Evolutionary conservation across 2,113 vertebrate species (phyloP).

Genomic region (Euleptes europaea): DNA sequence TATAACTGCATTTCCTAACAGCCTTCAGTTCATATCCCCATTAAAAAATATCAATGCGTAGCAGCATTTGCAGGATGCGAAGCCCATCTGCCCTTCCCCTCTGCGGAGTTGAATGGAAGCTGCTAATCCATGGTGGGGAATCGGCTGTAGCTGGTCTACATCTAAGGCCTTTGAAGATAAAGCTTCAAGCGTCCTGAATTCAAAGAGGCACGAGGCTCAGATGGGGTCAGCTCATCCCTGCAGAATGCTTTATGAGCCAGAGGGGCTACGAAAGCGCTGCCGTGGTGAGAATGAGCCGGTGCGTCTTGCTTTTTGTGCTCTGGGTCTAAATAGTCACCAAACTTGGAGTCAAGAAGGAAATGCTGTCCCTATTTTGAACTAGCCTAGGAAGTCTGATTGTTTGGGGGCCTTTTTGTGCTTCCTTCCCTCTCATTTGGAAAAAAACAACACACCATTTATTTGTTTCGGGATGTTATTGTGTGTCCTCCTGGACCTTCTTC

Average conservation of each 20-base stretch:
- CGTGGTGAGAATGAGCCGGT: not conserved
- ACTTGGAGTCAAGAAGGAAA: not conserved
- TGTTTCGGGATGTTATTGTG: not conserved
- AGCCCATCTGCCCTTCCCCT: constrained; percentile 10
- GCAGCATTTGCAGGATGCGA: not conserved
- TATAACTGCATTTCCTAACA: constrained; percentile 31
- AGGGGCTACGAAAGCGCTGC: not conserved
- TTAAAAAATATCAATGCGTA: constrained; percentile 40
- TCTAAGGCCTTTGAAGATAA: constrained; percentile 20
- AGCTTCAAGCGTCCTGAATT: not conserved
- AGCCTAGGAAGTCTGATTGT: not conserved
- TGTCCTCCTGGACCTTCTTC: not conserved
- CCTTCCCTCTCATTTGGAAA: not conserved
- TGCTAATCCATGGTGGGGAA: constrained; percentile 1
- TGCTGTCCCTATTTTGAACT: not conserved
- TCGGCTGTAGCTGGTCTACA: not conserved
- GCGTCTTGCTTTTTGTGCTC: not conserved
- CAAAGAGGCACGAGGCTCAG: not conserved
- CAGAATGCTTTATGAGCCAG: constrained; percentile 14
- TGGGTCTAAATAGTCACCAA: not conserved
- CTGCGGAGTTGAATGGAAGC: constrained; percentile 10
- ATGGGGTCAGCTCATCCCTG: not conserved
- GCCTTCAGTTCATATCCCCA: constrained; percentile 21
- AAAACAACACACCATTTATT: not conserved
- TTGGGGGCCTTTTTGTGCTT: not conserved